phyloP scores from a whole-genome alignment of 2,797 vertebrate species.

The Onychomys leucogaster region DNA sequence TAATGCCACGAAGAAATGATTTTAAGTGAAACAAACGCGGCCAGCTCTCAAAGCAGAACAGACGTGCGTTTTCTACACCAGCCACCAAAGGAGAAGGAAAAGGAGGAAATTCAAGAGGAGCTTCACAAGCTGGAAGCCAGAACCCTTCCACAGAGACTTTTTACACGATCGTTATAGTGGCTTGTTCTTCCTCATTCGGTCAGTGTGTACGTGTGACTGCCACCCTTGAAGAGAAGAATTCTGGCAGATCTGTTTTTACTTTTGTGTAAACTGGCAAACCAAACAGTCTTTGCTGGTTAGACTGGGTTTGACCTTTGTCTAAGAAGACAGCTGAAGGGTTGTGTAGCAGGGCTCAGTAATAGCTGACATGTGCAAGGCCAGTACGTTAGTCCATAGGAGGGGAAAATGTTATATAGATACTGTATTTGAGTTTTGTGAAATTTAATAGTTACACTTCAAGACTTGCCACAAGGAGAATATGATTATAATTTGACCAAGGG shows the following conservation, averaged over 20 bases:
- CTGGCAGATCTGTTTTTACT: constrained; percentile 69
- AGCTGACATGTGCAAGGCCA: not conserved
- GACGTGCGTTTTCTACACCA: constrained; percentile 12
- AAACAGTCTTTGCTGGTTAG: constrained; percentile 58
- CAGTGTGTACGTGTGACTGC: not conserved
- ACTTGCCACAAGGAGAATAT: not conserved
- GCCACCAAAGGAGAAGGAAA: constrained; percentile 38
- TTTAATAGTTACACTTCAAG: not conserved
- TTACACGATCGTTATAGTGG: constrained; percentile 63
- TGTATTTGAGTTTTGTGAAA: not conserved
- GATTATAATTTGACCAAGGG: not conserved
- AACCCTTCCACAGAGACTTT: constrained; percentile 40
- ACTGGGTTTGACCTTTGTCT: constrained; percentile 66
- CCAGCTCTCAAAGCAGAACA: not conserved
- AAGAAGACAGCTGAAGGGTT: not conserved
- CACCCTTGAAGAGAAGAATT: constrained; percentile 54
- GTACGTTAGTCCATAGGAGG: not conserved
- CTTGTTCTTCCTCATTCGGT: constrained; percentile 56
- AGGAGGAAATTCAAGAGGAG: not conserved
- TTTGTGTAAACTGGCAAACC: constrained; percentile 73
- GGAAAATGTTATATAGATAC: not conserved
- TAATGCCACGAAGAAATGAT: constrained; percentile 53
- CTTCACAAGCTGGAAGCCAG: not conserved
- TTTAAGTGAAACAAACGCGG: not conserved
- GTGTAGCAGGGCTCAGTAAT: not conserved